phyloP scores from a whole-genome alignment of 23 tunicate species.

The Botrylloides violaceus region DNA sequence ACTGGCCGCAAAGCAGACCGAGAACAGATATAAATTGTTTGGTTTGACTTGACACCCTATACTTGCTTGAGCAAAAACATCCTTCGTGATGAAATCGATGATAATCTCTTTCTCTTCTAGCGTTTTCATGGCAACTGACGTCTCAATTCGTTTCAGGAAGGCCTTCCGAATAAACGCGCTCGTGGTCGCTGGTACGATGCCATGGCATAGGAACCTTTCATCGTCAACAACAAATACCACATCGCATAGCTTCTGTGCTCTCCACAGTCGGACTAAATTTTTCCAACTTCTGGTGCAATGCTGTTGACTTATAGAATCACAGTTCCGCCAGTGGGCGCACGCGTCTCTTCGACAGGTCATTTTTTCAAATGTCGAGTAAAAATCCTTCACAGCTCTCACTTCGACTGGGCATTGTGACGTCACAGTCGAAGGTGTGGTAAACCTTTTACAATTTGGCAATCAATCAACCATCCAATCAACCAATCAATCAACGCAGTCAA shows the following conservation, averaged over 20 bases:
- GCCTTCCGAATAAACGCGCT: conserved; percentile 80
- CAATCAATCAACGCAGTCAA: no score
- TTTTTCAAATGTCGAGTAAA: no score
- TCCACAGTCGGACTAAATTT: conserved; percentile 74
- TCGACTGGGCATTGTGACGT: no score
- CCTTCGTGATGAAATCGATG: conserved; percentile 63
- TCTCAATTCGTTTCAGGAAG: conserved; percentile 39
- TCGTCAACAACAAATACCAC: conserved; percentile 39
- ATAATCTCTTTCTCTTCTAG: conserved; percentile 57
- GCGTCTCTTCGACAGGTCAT: conserved; percentile 19
- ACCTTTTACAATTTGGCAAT: no score
- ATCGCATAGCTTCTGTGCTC: conserved; percentile 84
- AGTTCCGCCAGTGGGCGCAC: conserved; percentile 41
- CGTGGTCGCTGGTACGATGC: conserved; percentile 62
- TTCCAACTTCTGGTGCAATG: conserved; percentile 79
- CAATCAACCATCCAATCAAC: no score
- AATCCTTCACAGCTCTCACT: no score
- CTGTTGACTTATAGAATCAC: conserved; percentile 54
- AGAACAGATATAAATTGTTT: no score
- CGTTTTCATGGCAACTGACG: conserved; percentile 33
- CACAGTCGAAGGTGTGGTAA: no score
- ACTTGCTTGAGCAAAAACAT: conserved; percentile 56
- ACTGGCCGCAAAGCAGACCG: no score
- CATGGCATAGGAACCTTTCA: conserved; percentile 50
- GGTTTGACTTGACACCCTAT: no score